Percentiles rank a stretch among this genome's conserved stretches.
Conservation (phyloP, 2,113 vertebrate genomes). For the Thryonomys swinderianus region DNA sequence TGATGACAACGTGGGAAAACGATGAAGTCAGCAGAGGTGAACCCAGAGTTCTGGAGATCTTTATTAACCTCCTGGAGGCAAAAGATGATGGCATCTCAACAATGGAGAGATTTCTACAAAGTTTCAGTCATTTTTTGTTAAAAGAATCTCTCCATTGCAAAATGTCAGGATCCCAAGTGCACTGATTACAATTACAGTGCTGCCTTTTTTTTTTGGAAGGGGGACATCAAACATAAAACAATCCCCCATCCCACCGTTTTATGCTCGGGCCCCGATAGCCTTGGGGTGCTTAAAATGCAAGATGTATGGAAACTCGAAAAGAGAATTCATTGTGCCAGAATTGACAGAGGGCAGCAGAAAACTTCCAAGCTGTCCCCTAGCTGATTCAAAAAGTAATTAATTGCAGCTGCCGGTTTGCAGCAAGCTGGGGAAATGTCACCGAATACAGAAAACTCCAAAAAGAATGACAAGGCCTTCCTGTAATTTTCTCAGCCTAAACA, state of each 20-base stretch:
- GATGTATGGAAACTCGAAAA: slow-evolving; percentile 59
- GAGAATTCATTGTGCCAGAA: slow-evolving; percentile 69
- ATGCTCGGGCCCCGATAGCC: neutral
- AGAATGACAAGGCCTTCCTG: slow-evolving; percentile 79
- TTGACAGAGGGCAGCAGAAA: slow-evolving; percentile 82
- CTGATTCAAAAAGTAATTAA: slow-evolving; percentile 81
- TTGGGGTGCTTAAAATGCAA: slow-evolving; percentile 64
- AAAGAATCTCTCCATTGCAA: slow-evolving; percentile 7
- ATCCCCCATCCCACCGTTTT: neutral
- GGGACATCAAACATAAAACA: slow-evolving; percentile 34
- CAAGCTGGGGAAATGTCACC: slow-evolving; percentile 81
- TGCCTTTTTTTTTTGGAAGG: slow-evolving; percentile 30
- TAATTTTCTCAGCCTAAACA: slow-evolving; percentile 73
- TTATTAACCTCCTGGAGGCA: neutral
- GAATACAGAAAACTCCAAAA: slow-evolving; percentile 80
- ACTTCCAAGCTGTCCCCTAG: slow-evolving; percentile 76
- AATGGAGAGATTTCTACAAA: neutral
- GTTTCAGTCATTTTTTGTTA: neutral
- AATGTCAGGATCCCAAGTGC: neutral
- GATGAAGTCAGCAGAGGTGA: neutral
- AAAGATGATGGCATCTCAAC: neutral
- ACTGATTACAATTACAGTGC: neutral
- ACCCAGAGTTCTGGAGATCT: neutral
- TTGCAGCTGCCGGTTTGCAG: slow-evolving; percentile 79
- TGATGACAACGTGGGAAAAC: slow-evolving; percentile 20